phyloP scores from a whole-genome alignment of 2,888 invertebrate species.

The Perizoma affinitatum region DNA sequence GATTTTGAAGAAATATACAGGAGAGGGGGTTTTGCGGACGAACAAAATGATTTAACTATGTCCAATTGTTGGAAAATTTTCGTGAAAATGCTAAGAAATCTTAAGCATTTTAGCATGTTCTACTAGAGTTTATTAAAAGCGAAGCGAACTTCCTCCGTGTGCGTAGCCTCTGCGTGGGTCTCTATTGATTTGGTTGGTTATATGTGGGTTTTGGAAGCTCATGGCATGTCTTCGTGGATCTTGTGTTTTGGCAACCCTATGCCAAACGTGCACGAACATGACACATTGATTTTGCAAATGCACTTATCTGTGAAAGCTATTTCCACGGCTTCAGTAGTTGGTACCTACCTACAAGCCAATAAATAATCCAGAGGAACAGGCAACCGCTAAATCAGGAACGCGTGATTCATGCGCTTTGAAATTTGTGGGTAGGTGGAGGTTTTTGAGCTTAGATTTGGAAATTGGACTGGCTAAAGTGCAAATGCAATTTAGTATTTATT shows the following conservation, averaged over 20 bases:
- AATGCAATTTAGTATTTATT: not conserved
- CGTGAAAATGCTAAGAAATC: too few species aligned
- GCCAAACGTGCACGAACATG: conserved; percentile 29
- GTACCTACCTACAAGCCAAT: conserved; percentile 20
- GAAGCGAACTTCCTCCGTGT: too few species aligned
- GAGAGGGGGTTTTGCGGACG: conserved; percentile 7
- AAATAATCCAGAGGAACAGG: conserved; percentile 40
- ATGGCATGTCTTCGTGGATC: too few species aligned
- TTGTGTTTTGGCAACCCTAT: conserved; percentile 6
- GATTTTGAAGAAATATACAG: too few species aligned
- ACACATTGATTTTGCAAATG: conserved; percentile 47
- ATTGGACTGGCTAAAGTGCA: not conserved
- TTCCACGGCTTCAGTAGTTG: conserved; percentile 40
- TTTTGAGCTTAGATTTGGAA: conserved; percentile 2
- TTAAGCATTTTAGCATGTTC: too few species aligned
- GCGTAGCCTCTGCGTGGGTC: too few species aligned
- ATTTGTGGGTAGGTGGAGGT: conserved; percentile 5
- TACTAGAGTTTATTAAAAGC: too few species aligned
- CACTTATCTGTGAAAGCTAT: conserved; percentile 50
- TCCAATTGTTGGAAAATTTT: too few species aligned
- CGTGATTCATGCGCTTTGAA: conserved; percentile 36
- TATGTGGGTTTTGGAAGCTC: too few species aligned
- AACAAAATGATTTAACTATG: too few species aligned
- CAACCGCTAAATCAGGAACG: conserved; percentile 37
- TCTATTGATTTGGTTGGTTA: too few species aligned